A percentile compares a stretch with the other conserved stretches of the same genome.
Evolutionary conservation across 2,797 vertebrate species (phyloP).

Genomic region (Myotis pilosus): DNA sequence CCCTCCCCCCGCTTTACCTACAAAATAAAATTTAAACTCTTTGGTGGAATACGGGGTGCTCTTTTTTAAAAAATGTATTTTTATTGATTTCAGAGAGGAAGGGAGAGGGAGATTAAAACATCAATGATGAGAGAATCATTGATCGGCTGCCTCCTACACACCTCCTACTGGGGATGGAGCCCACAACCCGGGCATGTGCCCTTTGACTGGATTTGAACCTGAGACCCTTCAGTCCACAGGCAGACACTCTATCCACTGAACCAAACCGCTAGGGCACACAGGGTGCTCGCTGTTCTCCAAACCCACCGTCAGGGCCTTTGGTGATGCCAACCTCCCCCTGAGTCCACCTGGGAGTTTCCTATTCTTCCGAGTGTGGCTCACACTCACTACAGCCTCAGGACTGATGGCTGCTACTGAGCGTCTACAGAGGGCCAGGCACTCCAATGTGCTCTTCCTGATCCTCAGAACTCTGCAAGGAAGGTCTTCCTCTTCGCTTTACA

Average conservation of each 20-base stretch:
- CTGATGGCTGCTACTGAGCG: fast-evolving
- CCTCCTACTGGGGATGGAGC: no score
- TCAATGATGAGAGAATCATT: no score
- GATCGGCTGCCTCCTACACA: no score
- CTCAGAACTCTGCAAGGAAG: background rate
- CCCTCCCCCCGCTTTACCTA: background rate
- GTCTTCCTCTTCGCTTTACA: background rate
- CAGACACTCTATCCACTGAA: no score
- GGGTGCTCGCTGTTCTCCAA: background rate
- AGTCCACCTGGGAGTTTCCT: background rate
- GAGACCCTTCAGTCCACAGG: no score
- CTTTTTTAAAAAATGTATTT: no score
- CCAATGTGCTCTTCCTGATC: background rate
- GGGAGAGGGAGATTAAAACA: no score
- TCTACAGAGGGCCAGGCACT: background rate
- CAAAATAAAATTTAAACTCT: background rate
- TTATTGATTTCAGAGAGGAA: no score
- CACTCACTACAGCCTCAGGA: background rate
- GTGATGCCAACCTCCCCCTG: background rate
- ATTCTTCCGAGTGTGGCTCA: background rate
- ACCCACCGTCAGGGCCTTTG: background rate
- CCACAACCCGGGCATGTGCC: no score
- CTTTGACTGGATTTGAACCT: no score
- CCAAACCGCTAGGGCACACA: no score
- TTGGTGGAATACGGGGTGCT: no score